Percentiles rank a stretch among this genome's conserved stretches.
phyloP scores from a whole-genome alignment of 1,140 invertebrate species.

The Onthophagus taurus region DNA sequence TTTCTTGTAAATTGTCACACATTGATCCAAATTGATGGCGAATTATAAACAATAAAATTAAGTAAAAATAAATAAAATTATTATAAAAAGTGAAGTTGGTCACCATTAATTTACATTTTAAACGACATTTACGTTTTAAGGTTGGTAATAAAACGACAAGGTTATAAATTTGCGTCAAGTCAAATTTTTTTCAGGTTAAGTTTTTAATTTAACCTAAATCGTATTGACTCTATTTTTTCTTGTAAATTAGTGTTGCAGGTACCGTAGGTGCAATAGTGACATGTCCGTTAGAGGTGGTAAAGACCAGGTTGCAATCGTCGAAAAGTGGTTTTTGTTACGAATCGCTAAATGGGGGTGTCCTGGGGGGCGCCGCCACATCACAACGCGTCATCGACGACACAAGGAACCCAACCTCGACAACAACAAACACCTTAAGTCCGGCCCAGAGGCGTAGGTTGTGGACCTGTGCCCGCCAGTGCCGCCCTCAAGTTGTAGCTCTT shows the following conservation, averaged over 20 bases:
- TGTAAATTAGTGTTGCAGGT: slow-evolving; percentile 72
- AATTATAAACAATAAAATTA: too few species aligned
- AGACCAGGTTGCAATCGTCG: slow-evolving; percentile 94
- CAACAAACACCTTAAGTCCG: slow-evolving; percentile 34
- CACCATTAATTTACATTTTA: too few species aligned
- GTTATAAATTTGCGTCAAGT: too few species aligned
- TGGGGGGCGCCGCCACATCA: too few species aligned
- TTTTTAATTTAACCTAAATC: slow-evolving; percentile 1
- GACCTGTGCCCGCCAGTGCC: slow-evolving; percentile 33
- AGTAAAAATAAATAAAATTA: too few species aligned
- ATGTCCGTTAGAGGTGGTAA: slow-evolving; percentile 97
- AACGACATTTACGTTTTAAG: too few species aligned
- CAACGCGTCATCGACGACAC: slow-evolving; percentile 29
- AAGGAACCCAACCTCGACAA: slow-evolving; percentile 37
- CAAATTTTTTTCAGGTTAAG: slow-evolving; percentile 10
- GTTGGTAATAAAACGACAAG: too few species aligned
- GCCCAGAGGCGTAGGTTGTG: slow-evolving; percentile 40
- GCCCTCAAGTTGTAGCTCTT: slow-evolving; percentile 49
- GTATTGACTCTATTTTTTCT: slow-evolving; percentile 18
- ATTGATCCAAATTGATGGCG: too few species aligned
- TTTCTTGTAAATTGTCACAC: slow-evolving; percentile 36
- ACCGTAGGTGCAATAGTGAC: slow-evolving; percentile 94
- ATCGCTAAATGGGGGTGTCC: too few species aligned
- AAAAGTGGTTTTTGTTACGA: slow-evolving; percentile 50
- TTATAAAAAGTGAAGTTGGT: too few species aligned